These are phyloP conservation scores for Cynodonichthys magdalenae DNA, from an alignment of 2,797 vertebrate species.

Conservation along the genomic window DNA sequence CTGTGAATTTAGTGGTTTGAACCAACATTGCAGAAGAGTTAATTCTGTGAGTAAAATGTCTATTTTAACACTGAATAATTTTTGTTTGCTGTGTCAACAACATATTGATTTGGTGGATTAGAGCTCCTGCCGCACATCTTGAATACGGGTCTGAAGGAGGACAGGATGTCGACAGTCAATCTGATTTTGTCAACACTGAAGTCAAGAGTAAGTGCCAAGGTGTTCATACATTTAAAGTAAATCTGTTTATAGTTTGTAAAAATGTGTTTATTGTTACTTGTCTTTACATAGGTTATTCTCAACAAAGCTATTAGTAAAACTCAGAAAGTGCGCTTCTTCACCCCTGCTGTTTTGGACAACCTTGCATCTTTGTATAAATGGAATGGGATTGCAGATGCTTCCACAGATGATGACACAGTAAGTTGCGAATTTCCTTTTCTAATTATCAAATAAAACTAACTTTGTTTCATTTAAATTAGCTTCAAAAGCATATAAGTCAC, in stretches of 20 bases:
- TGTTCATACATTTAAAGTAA: neutral
- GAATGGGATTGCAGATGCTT: conserved; percentile 89
- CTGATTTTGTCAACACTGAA: conserved; percentile 90
- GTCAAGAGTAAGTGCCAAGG: conserved; percentile 80
- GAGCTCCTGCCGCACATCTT: conserved; percentile 92
- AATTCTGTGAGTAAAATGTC: too few species aligned
- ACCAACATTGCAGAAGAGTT: too few species aligned
- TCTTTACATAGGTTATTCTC: conserved; percentile 85
- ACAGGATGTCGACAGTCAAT: conserved; percentile 88
- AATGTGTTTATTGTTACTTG: neutral
- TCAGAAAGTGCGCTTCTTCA: conserved; percentile 95
- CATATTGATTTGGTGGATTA: conserved; percentile 53
- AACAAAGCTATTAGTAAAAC: conserved; percentile 92
- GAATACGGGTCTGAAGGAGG: conserved; percentile 88
- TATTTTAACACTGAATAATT: too few species aligned
- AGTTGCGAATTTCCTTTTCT: conserved; percentile 18
- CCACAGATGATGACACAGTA: conserved; percentile 76
- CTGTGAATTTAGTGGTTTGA: too few species aligned
- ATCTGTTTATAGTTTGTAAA: accelerated
- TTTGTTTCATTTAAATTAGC: neutral
- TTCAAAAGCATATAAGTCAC: neutral
- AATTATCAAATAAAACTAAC: neutral
- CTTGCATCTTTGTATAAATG: conserved; percentile 91
- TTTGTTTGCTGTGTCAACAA: conserved; percentile 1
- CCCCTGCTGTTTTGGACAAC: conserved; percentile 82